Evolutionary conservation across 2,888 invertebrate species (phyloP), one percentile per base, ranked within the genome.

Genomic region (Helobdella robusta): DNA sequence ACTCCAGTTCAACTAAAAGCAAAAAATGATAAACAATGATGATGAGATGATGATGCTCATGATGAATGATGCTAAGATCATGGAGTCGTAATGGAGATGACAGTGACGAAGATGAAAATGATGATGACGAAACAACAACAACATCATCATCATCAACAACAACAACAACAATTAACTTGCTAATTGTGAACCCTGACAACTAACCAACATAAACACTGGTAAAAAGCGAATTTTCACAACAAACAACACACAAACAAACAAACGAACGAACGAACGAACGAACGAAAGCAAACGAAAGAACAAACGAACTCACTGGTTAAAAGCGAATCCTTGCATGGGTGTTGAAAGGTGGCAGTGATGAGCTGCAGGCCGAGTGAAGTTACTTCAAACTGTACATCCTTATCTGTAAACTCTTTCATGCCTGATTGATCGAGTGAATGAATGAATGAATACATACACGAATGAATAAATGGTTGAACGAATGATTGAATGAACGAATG

Each of bases 311-410:
- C 70, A 80, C 80, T 78, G 65, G 93, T 92, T 0, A 91, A 89
- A 86, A 94, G 87, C 68, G 89, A 88, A 78, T 92, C 92, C 75
- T 91, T 91, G 25, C 87, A 82, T 0, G 94, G 93, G 81, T 94
- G 92, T 77, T 93, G 92, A 75, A 95, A 84, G 8, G 90, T 88
- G 25, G 95, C 86, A 11, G 89, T 88, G 70, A 95, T 85, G 78
- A 90, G 89, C 69, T 89, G 88, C 83, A 90, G 88, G 0, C 91
- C 91, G 40, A 91, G 82, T 2, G 92, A 89, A 73, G 87, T 89
- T 72, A 94, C 86, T 81, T 95, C 94, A 77, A 94, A 87, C 84
- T 52, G 35, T 30, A 64, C 50, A 3, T 54, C 28, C n/a, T 32
- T 44, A 23, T n/a, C 32, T 1, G 56, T 56, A 25, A 56, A 30